Evolutionary conservation across 2,113 vertebrate species (phyloP).

Genomic region (Casuarius casuarius): DNA sequence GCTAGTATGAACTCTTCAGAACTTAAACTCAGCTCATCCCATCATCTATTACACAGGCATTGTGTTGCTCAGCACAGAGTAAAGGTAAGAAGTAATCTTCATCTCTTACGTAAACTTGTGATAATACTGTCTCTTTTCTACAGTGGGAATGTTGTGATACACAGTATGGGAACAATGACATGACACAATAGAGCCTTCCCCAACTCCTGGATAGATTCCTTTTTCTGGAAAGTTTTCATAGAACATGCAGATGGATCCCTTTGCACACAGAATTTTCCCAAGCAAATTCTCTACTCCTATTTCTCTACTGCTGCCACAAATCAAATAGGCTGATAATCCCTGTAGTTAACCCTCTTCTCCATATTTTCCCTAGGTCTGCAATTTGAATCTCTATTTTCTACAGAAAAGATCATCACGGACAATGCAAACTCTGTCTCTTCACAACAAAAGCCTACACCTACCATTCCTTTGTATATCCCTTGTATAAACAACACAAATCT

Average conservation of each 20-base stretch:
- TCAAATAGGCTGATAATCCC: neutral
- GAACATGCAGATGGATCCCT: neutral
- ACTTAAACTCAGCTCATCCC: neutral
- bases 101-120: neutral
- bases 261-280: neutral
- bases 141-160: neutral
- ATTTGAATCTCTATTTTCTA: neutral
- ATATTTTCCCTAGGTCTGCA: neutral
- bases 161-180: neutral
- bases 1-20: neutral
- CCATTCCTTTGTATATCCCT: neutral
- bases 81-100: neutral
- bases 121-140: neutral
- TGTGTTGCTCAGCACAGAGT: neutral
- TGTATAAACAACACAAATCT: constrained; percentile 30
- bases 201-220: neutral
- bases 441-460: neutral
- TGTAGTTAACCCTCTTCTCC: neutral
- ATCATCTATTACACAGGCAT: neutral
- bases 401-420: neutral
- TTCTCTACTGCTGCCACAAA: neutral
- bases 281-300: neutral
- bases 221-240: neutral
- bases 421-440: neutral
- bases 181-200: neutral